Evolutionary conservation across 2,888 invertebrate species (phyloP), one percentile per base, ranked within the genome.

Genomic region (Amblyteles armatorius): DNA sequence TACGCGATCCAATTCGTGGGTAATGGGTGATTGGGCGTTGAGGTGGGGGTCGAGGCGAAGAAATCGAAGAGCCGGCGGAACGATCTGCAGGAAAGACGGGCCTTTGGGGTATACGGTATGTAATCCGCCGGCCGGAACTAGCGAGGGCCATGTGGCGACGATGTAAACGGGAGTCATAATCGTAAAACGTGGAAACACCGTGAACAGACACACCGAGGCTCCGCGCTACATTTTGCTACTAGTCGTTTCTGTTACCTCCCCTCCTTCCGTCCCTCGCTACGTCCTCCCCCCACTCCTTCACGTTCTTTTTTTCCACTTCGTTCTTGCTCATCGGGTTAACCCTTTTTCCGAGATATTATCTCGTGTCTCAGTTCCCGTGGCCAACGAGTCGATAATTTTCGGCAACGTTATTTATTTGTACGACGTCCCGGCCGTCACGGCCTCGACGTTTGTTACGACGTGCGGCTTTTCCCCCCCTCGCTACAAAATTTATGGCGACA

Each of bases 41-140:
- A 1, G 16, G 44, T 16, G 44, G 44, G 44, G 13, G 44, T 48
- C 16, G 3, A 48, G 44, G 16, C 44, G 44, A 48, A 48, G 44
- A 48, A 48, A 16, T 48, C 16, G 63, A n/a, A 29, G 16, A 55
- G 19, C 7, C 19, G 33, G 29, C 29, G 29, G 16, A 63, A 63
- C 4, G 26, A 16, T 33, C 13, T 4, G 16, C 29, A 11, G 63
- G 63, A 33, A 63, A 29, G 63, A 63, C 44, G 50, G 44, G 3
- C 13, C 19, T 63, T 33, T 50, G 63, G 33, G 33, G 33, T 29
- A 16, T 6, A 19, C 19, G 86, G 80, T 81, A 79, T 84, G 88
- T 90, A 89, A 91, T 88, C 88, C 78, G 83, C 89, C 86, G 88
- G 89, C 88, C 91, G 92, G 90, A 91, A 91, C 90, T 88, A 88